phyloP scores from a whole-genome alignment of 2,797 vertebrate genomes.

The Hypotaenidia philippensis region DNA sequence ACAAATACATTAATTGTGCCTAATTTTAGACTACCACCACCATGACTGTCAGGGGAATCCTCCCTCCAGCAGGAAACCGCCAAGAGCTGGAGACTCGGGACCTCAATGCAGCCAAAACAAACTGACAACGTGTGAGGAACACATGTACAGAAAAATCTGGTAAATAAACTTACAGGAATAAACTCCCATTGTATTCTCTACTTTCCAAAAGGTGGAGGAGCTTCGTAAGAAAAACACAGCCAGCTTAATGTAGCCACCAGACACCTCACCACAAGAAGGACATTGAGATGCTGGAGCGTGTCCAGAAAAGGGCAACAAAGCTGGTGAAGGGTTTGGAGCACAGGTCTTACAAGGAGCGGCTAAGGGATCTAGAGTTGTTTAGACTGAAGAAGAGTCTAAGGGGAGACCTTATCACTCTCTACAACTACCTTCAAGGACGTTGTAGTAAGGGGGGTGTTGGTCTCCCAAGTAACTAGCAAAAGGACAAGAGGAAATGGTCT shows the following conservation, averaged over 20 bases:
- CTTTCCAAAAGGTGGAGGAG: neutral
- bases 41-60: neutral
- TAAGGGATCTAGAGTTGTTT: no score
- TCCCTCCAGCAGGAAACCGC: neutral
- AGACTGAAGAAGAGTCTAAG: no score
- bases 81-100: neutral
- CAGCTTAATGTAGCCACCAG: neutral
- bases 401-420: no score
- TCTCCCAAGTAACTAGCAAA: no score
- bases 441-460: no score
- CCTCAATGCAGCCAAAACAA: rapidly evolving
- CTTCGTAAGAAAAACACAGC: neutral
- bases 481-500: no score
- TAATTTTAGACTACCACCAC: neutral
- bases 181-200: neutral
- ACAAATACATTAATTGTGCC: neutral
- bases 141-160: neutral
- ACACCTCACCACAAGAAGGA: no score
- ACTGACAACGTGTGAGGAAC: neutral
- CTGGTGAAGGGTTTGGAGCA: no score
- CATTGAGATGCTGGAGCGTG: no score
- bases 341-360: no score
- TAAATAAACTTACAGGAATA: neutral
- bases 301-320: no score
- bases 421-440: no score